Percentiles rank a stretch among this genome's conserved stretches.
These are phyloP conservation scores for Chalcis sispes DNA, from an alignment of 2,888 invertebrate species.

Conservation along the genomic window DNA sequence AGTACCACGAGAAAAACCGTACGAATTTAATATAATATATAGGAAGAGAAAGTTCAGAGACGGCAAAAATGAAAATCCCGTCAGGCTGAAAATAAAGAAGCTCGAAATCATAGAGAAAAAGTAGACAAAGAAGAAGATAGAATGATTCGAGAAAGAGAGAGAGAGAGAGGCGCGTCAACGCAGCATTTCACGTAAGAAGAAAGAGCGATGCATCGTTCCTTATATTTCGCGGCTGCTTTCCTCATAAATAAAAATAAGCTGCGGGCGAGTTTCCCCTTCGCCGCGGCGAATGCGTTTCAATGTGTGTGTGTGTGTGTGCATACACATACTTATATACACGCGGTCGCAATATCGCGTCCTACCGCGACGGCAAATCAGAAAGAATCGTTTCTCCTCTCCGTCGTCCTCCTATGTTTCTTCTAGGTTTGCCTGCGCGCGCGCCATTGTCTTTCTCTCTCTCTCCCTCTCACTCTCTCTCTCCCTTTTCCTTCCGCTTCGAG, in stretches of 20 bases:
- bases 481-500: neutral
- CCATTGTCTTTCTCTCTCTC: constrained; percentile 56
- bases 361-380: constrained; percentile 66
- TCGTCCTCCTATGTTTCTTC: constrained; percentile 39
- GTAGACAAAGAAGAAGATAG: no score
- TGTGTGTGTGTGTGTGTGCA: constrained; percentile 61
- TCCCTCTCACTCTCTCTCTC: neutral
- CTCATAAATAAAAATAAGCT: constrained; percentile 76
- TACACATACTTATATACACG: constrained; percentile 35
- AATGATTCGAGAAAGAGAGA: constrained; percentile 8
- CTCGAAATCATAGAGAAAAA: no score
- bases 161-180: neutral
- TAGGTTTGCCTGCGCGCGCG: constrained; percentile 31
- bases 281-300: no score
- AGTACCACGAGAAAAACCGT: constrained; percentile 63
- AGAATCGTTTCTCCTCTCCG: constrained; percentile 65
- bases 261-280: constrained; percentile 66
- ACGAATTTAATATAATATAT: constrained; percentile 44
- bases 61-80: constrained; percentile 44
- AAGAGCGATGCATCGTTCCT: constrained; percentile 64
- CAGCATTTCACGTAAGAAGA: no score
- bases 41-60: constrained; percentile 44
- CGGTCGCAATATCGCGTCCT: constrained; percentile 69
- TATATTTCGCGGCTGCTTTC: constrained; percentile 64
- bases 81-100: constrained; percentile 41